These are phyloP conservation scores for Lithodes maja DNA, from an alignment of 2,888 invertebrate species.

Conservation along the genomic window DNA sequence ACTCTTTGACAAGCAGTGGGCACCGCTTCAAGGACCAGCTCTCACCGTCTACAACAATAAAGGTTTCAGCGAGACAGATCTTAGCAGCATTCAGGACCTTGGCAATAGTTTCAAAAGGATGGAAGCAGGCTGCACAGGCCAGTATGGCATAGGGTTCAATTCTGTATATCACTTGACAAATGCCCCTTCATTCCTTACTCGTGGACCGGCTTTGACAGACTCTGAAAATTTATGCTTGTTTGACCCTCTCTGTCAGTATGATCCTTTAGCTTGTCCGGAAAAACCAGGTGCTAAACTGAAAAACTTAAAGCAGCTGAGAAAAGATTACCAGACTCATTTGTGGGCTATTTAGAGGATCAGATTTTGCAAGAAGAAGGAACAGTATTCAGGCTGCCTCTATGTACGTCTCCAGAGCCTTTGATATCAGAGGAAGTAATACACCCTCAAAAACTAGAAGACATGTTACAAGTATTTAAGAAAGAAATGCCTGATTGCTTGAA, in stretches of 20 bases:
- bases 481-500: constrained; percentile 40
- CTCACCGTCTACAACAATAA: constrained; percentile 48
- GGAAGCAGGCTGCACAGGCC: constrained; percentile 44
- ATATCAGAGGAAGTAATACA: constrained; percentile 14
- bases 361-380: constrained; percentile 43
- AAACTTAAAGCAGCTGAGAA: constrained; percentile 28
- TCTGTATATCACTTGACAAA: constrained; percentile 52
- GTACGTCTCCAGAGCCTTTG: neutral
- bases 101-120: constrained; percentile 44
- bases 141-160: constrained; percentile 56
- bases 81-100: constrained; percentile 39
- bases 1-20: constrained; percentile 30
- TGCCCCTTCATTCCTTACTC: constrained; percentile 50
- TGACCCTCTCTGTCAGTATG: constrained; percentile 55
- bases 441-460: neutral
- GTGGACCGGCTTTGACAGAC: constrained; percentile 30
- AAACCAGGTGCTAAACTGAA: constrained; percentile 31
- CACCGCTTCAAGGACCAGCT: constrained; percentile 47
- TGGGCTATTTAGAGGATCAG: constrained; percentile 33
- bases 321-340: constrained; percentile 42
- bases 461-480: constrained; percentile 22
- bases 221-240: constrained; percentile 47
- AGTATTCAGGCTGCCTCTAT: constrained; percentile 45
- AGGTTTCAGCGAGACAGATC: constrained; percentile 36
- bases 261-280: constrained; percentile 27